A percentile compares a stretch with the other conserved stretches of the same genome.
Conservation (phyloP, 2,113 vertebrate species). For the Burhinus bistriatus region DNA sequence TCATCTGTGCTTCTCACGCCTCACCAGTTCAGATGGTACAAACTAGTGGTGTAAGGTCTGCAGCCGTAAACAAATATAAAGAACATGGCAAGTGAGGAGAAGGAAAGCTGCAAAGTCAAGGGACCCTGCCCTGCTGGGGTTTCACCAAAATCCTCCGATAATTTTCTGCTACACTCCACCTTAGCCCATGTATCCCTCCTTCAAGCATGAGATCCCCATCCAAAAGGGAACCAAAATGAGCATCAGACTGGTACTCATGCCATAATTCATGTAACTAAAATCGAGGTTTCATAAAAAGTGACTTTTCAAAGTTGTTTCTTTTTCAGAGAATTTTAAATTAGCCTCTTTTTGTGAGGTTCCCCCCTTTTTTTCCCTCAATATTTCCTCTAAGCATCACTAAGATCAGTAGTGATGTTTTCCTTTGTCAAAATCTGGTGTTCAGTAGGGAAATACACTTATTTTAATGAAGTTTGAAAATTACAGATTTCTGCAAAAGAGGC, state of each 20-base stretch:
- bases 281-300: neutral
- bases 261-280: neutral
- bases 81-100: neutral
- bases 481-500: neutral
- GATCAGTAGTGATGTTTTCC: neutral
- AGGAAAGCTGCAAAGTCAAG: neutral
- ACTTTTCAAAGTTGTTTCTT: neutral
- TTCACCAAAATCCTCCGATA: neutral
- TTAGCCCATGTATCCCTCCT: neutral
- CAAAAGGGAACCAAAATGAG: neutral
- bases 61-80: neutral
- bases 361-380: neutral
- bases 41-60: neutral
- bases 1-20: neutral
- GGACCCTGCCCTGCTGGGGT: neutral
- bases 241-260: fast-evolving
- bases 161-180: neutral
- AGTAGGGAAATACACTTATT: neutral
- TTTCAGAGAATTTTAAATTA: neutral
- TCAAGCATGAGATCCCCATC: neutral
- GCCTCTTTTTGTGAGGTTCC: neutral
- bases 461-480: neutral
- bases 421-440: neutral
- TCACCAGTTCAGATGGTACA: neutral
- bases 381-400: neutral